A percentile compares a stretch with the other conserved stretches of the same genome.
phyloP scores from a whole-genome alignment of 2,113 vertebrate species.

The Platichthys stellatus region DNA sequence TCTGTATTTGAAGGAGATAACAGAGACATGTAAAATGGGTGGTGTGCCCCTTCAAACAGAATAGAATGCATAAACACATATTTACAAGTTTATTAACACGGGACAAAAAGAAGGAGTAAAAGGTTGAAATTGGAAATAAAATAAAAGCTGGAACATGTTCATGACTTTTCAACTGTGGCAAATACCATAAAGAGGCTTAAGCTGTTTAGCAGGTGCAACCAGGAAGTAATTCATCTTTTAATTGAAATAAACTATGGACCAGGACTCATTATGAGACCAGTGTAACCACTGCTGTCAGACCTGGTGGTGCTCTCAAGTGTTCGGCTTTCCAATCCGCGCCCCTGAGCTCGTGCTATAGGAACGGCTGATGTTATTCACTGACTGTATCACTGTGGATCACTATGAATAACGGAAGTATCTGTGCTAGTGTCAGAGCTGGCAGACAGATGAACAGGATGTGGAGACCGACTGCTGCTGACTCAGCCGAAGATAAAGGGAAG shows the following conservation, averaged over 20 bases:
- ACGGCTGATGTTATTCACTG: constrained; percentile 44
- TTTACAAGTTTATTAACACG: not conserved
- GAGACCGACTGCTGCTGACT: constrained; percentile 55
- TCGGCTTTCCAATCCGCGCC: constrained; percentile 14
- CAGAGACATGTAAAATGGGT: too few relatives aligned
- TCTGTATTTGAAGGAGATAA: not conserved
- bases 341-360: constrained; percentile 22
- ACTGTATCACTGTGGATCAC: constrained; percentile 55
- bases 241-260: constrained; percentile 23
- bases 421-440: constrained; percentile 55
- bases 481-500: constrained; percentile 49
- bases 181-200: not conserved
- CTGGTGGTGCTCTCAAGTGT: not conserved
- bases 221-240: constrained; percentile 17
- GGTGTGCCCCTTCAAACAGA: not conserved
- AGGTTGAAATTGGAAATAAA: not conserved
- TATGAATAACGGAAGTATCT: constrained; percentile 58
- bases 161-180: not conserved
- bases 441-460: constrained; percentile 65
- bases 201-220: not conserved
- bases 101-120: not conserved
- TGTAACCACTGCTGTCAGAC: constrained; percentile 18
- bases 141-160: not conserved
- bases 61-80: not conserved
- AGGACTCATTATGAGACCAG: not conserved